phyloP scores from a whole-genome alignment of 1,140 invertebrate genomes.

The Ips typographus region DNA sequence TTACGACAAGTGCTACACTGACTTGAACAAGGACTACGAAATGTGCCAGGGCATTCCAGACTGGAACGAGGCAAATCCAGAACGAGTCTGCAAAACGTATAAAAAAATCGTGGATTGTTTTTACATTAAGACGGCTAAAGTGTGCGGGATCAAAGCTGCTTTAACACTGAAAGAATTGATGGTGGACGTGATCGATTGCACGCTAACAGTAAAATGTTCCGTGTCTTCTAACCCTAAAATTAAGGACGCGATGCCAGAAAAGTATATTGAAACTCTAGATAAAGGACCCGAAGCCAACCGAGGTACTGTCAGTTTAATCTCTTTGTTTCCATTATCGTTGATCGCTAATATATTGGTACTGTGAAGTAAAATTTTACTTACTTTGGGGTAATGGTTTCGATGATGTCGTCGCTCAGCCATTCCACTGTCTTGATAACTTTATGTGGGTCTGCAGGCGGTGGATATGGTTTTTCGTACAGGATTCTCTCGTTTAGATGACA shows the following conservation, averaged over 20 bases:
- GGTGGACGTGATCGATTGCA: slow-evolving; percentile 43
- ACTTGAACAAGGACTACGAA: slow-evolving; percentile 46
- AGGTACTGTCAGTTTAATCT: too few relatives aligned
- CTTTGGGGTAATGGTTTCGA: slow-evolving; percentile 43
- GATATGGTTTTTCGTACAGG: slow-evolving; percentile 69
- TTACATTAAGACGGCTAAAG: slow-evolving; percentile 48
- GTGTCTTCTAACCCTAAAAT: slow-evolving; percentile 31
- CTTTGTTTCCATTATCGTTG: too few relatives aligned
- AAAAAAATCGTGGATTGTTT: slow-evolving; percentile 50
- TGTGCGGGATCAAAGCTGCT: slow-evolving; percentile 48
- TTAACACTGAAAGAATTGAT: slow-evolving; percentile 45
- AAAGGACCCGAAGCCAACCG: neutral
- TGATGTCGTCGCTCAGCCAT: slow-evolving; percentile 64
- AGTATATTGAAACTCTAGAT: slow-evolving; percentile 34
- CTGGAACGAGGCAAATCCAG: slow-evolving; percentile 46
- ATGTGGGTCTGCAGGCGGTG: slow-evolving; percentile 69
- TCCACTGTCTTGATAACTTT: slow-evolving; percentile 70
- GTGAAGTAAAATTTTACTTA: slow-evolving; percentile 27
- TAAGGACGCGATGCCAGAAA: slow-evolving; percentile 41
- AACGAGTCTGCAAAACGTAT: slow-evolving; percentile 46
- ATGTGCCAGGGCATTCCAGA: slow-evolving; percentile 48
- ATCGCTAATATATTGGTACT: too few relatives aligned
- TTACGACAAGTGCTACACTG: slow-evolving; percentile 42
- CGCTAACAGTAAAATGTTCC: slow-evolving; percentile 51
- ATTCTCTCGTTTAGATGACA: slow-evolving; percentile 67